phyloP scores from a whole-genome alignment of 2,888 invertebrate genomes.

The Polietes domitor region DNA sequence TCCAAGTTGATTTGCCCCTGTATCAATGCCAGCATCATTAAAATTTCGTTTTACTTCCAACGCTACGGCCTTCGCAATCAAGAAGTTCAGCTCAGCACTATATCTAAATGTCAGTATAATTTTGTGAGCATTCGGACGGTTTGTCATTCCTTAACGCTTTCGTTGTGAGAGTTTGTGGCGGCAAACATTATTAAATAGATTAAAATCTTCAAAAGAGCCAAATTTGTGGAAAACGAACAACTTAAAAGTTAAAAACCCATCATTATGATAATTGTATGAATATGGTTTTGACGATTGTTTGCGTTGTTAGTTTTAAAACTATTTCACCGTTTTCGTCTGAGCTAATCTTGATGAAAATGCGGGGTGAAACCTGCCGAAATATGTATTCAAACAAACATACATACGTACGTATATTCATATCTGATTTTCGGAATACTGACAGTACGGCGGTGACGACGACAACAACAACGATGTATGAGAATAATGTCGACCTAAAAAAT shows the following conservation, averaged over 20 bases:
- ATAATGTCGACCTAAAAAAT: constrained; percentile 34
- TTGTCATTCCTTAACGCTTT: constrained; percentile 38
- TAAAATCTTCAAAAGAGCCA: constrained; percentile 43
- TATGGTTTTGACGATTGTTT: constrained; percentile 38
- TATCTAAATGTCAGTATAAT: background rate
- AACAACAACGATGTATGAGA: constrained; percentile 44
- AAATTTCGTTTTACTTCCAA: background rate
- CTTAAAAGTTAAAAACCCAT: constrained; percentile 42
- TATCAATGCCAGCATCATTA: background rate
- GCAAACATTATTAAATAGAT: constrained; percentile 57
- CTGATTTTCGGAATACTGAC: background rate
- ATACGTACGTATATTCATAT: background rate
- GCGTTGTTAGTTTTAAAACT: constrained; percentile 26
- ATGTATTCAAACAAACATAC: constrained; percentile 37
- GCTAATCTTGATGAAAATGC: constrained; percentile 69
- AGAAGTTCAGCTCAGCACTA: background rate
- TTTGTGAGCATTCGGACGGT: background rate
- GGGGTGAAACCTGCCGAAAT: constrained; percentile 66
- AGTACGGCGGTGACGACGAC: background rate
- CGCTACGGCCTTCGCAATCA: background rate
- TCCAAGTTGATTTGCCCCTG: too few relatives aligned
- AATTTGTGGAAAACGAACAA: background rate
- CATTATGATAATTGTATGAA: constrained; percentile 61
- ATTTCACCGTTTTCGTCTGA: constrained; percentile 47
- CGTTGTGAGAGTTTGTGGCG: constrained; percentile 16